phyloP scores from a whole-genome alignment of 1,140 invertebrate species.

The Gonioctena quinquepunctata region DNA sequence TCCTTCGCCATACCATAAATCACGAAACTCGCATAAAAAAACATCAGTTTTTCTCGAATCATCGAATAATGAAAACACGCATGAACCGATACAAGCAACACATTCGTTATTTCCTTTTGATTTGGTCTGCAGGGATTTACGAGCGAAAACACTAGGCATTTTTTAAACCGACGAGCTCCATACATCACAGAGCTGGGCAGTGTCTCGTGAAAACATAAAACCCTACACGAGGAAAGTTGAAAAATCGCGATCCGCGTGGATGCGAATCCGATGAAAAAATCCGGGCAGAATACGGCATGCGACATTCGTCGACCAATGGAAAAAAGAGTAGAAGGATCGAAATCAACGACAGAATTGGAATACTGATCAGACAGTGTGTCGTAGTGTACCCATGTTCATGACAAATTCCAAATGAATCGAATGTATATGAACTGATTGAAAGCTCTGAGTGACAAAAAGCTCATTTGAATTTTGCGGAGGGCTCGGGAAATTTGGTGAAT shows the following conservation, averaged over 20 bases:
- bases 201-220: slow-evolving; percentile 14
- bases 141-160: neutral
- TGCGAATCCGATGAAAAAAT: slow-evolving; percentile 21
- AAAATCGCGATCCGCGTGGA: slow-evolving; percentile 26
- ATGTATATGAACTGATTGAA: too few relatives aligned
- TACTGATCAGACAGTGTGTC: neutral
- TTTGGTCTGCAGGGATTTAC: neutral
- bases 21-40: too few relatives aligned
- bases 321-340: neutral
- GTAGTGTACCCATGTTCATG: neutral
- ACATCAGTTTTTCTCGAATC: neutral
- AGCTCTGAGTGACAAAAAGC: too few relatives aligned
- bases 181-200: slow-evolving; percentile 5
- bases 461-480: too few relatives aligned
- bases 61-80: neutral
- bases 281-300: slow-evolving; percentile 7
- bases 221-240: slow-evolving; percentile 11
- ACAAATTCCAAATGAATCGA: too few relatives aligned
- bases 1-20: too few relatives aligned
- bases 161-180: slow-evolving; percentile 3
- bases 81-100: neutral
- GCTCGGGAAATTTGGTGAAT: too few relatives aligned
- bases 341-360: neutral
- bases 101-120: neutral
- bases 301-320: slow-evolving; percentile 21